Evolutionary conservation across 64 coral and sea anemone species (phyloP), one percentile per base, ranked within the genome.

Genomic region (Montipora cactus): DNA sequence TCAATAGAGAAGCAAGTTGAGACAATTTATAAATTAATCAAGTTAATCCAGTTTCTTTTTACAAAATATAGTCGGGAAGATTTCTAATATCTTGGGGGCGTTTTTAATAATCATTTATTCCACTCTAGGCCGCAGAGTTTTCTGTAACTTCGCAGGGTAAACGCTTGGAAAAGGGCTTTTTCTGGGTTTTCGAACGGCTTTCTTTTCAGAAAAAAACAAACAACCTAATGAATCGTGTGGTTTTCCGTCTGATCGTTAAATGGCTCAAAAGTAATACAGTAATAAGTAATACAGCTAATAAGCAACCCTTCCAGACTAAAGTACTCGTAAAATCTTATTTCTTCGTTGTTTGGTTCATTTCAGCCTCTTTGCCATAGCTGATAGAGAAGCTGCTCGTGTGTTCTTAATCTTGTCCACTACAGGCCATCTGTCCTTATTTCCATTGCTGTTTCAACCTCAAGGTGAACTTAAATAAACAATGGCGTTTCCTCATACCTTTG

Each of bases 381-480:
- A 89, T 76, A 90, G 19, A 78, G 12, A 12, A 67, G 79, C 96
- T 87, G 98, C 91, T 5, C 90, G 98, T 14, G 92, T 96, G 20
- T 99, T 94, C 71, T 57, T 99, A 2, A 89, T 96, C 47, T 52
- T 99, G 15, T 92, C 95, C 15, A 96, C 98, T 66, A 91, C 98
- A 52, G 98, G 98, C 49, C 95, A 99, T 59, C 76, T 99, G 19
- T 99, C 98, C 16, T 59, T 99, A 58, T 99, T 99, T 93, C 98
- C 98, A 22, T 64, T 99, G 75, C 95, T 99, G 0, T 99, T 96
- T 70, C 84, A 92, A 46, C 84, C 88, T 19, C 83, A 96, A 94
- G 98, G 98, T 99, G 92, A 90, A 70, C 53, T 21, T 44, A 62
- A 44, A 10, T 4, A 5, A 67, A 50, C 44, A 37, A 8, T 15